Conservation (phyloP, 2,797 vertebrate species). For the Muscicapa striata region DNA sequence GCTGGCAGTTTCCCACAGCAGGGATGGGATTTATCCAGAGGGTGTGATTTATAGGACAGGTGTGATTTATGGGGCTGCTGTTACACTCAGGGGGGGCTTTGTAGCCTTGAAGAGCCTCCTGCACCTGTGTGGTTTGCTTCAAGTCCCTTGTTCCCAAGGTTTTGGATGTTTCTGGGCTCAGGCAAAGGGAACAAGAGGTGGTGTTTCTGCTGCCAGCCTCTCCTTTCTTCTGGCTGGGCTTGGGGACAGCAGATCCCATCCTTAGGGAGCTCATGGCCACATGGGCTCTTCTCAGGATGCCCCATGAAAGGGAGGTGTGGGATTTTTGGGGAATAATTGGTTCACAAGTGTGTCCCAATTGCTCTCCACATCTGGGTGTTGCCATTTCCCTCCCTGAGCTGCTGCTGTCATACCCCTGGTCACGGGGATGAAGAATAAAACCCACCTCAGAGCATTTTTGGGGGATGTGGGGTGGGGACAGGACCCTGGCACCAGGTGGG, state of each 20-base stretch:
- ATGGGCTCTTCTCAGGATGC: background rate
- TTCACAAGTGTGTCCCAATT: background rate
- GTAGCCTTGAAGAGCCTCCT: background rate
- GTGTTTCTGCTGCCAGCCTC: background rate
- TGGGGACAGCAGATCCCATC: accelerated
- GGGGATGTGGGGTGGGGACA: background rate
- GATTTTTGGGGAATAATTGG: background rate
- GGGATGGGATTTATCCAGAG: background rate
- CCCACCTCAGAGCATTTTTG: background rate
- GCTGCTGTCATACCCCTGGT: background rate
- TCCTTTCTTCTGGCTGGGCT: background rate
- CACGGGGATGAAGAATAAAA: background rate
- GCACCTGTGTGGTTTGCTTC: accelerated
- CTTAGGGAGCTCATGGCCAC: accelerated
- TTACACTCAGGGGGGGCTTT: background rate
- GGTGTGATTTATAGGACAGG: background rate
- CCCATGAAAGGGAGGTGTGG: background rate
- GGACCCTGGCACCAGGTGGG: background rate
- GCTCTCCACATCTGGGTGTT: background rate
- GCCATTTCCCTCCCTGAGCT: background rate
- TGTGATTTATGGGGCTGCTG: background rate
- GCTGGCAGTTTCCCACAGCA: background rate
- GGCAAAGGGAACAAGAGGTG: background rate
- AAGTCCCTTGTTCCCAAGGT: background rate
- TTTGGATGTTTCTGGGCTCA: background rate